Evolutionary conservation across 2,888 invertebrate genomes (phyloP), one percentile per base, ranked within the genome.

Genomic region (Lathronympha strigana): DNA sequence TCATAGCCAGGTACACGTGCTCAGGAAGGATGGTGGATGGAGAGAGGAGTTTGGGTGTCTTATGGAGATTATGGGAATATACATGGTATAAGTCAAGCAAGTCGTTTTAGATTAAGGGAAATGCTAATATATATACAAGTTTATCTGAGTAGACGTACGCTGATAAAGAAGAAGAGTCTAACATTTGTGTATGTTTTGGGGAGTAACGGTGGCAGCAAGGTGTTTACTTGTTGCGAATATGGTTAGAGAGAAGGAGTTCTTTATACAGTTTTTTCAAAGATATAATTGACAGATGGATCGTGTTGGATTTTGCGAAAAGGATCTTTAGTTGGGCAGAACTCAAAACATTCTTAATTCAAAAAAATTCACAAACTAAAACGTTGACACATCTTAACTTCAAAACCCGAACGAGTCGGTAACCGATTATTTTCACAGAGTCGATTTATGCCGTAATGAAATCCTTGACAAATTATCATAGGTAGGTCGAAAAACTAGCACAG

Each of bases 21-120:
- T 78, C 77, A 9, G 73, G 72, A 23, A 77, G 69, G 69, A 76
- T 71, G 5, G 73, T 75, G 4, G 75, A 43, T 72, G 68, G 0
- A 69, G 62, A 6, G 70, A 68, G 40, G 74, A 73, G 57, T 76
- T 71, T 9, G 71, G 67, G 67, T 75, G 74, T 71, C 67, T 69
- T 6, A 75, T 75, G 11, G 75, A 73, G 19, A 74, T 72, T 4
- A 28, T 8, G 8, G 28, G 72, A 76, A 57, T 73, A 76, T 4
- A 73, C 60, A 51, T 76, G 73, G 54, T 75, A 76, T 9, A 76
- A 33, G 1, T 63, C 70, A 13, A 75, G 69, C 13, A 61, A 60
- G 9, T 73, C 67, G n/a, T 63, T 67, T 67, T 68, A 63, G 3
- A 76, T 67, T 49, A 76, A 50, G n/a, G 72, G 75, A 8, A 75